Conservation (phyloP, 2,113 vertebrate species). For the Heterotilapia buettikoferi region DNA sequence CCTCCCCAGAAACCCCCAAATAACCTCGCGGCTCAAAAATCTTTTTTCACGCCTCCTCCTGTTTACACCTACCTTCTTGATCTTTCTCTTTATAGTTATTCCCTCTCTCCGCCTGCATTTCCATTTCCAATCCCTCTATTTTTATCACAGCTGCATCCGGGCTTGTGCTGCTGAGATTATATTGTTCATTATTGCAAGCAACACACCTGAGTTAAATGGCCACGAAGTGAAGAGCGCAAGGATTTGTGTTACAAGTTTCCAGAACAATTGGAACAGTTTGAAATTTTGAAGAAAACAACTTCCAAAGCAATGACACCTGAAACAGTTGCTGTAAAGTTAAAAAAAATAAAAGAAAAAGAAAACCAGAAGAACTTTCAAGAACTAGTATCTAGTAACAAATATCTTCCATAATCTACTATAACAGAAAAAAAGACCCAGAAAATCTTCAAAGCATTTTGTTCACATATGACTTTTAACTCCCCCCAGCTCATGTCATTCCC, state of each 20-base stretch:
- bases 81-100: slow-evolving; percentile 13
- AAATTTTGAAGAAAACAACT: background rate
- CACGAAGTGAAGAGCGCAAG: background rate
- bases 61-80: slow-evolving; percentile 15
- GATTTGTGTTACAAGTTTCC: background rate
- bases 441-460: background rate
- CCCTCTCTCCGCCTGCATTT: background rate
- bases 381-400: background rate
- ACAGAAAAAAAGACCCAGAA: background rate
- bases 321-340: background rate
- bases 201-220: background rate
- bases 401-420: background rate
- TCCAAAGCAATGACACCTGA: background rate
- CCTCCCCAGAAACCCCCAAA: background rate
- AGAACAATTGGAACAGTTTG: background rate
- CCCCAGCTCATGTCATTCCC: background rate
- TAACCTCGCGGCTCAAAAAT: background rate
- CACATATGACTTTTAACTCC: background rate
- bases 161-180: background rate
- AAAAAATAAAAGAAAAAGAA: background rate
- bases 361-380: background rate
- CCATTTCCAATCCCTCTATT: background rate
- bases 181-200: background rate
- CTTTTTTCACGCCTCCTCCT: slow-evolving; percentile 5
- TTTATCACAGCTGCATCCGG: background rate